Evolutionary conservation across 2,113 vertebrate genomes (phyloP).

Genomic region (Turnix velox): DNA sequence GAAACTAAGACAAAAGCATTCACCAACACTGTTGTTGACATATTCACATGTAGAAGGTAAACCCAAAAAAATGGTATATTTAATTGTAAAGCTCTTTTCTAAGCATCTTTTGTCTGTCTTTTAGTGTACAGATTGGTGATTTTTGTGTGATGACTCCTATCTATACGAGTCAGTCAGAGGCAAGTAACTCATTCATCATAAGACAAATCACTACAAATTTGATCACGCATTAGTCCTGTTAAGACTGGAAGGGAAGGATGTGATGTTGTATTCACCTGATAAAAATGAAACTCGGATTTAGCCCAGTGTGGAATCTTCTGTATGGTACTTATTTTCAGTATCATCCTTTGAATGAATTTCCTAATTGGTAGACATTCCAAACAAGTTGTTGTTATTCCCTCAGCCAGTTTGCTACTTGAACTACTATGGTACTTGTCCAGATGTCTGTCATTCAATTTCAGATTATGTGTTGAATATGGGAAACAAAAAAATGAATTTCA

Average conservation of each 20-base stretch:
- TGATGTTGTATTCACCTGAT: not conserved
- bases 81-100: not conserved
- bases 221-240: not conserved
- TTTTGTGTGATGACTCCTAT: not conserved
- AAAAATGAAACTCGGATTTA: not conserved
- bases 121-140: not conserved
- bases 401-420: not conserved
- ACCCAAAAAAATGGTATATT: not conserved
- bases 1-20: not conserved
- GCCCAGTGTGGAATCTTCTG: not conserved
- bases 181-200: not conserved
- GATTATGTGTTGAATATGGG: not conserved
- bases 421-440: not conserved
- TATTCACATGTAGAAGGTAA: not conserved
- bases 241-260: not conserved
- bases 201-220: not conserved
- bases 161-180: not conserved
- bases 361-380: not conserved
- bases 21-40: not conserved
- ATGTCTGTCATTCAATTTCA: not conserved
- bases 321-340: not conserved
- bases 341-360: not conserved
- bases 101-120: not conserved
- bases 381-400: not conserved
- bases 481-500: not conserved